Conservation (phyloP, 2,888 invertebrate genomes). For the Plebejus argus region DNA sequence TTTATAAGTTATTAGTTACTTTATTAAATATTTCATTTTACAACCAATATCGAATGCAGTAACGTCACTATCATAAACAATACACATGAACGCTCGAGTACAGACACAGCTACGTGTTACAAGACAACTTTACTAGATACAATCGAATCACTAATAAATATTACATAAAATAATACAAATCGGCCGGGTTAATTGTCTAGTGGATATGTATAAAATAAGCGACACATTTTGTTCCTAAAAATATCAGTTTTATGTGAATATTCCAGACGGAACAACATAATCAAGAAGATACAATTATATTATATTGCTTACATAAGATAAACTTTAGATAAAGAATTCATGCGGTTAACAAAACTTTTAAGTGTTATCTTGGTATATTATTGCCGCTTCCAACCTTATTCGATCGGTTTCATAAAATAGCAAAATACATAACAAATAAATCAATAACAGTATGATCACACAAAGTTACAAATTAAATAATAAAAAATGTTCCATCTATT, state of each 20-base stretch:
- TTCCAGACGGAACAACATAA: not conserved
- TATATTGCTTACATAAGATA: not conserved
- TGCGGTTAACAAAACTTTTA: not conserved
- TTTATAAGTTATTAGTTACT: constrained; percentile 58
- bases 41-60: constrained; percentile 77
- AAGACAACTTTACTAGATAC: constrained; percentile 42
- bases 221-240: not conserved
- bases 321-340: not conserved
- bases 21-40: constrained; percentile 79
- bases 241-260: not conserved
- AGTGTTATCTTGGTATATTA: constrained; percentile 57
- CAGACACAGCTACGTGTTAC: constrained; percentile 68
- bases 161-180: constrained; percentile 51
- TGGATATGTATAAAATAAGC: constrained; percentile 60
- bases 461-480: constrained; percentile 80
- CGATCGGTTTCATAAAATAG: constrained; percentile 57
- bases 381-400: not conserved
- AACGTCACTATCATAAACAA: constrained; percentile 71
- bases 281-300: not conserved
- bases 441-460: constrained; percentile 80
- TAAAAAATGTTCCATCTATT: constrained; percentile 74
- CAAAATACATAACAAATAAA: constrained; percentile 79
- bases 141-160: constrained; percentile 26
- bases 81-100: constrained; percentile 67
- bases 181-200: constrained; percentile 60